These are phyloP conservation scores for Chrosomus eos DNA, from an alignment of 2,797 vertebrate species.

Conservation along the genomic window DNA sequence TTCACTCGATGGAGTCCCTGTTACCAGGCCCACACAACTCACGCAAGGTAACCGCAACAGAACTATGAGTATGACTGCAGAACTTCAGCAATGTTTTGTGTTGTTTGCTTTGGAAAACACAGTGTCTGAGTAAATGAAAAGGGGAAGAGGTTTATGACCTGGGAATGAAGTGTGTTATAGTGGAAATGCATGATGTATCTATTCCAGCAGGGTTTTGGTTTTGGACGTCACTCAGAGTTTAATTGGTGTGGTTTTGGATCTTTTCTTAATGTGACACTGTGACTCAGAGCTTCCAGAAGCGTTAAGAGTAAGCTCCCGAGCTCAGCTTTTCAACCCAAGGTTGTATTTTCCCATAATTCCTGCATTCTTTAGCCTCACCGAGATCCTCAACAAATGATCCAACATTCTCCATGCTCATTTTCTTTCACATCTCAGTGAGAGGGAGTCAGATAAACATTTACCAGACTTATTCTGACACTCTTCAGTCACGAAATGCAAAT, in stretches of 20 bases:
- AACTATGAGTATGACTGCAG: background rate
- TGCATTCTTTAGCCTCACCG: background rate
- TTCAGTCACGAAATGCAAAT: constrained; percentile 68
- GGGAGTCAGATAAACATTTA: constrained; percentile 72
- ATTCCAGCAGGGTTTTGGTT: constrained; percentile 40
- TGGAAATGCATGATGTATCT: constrained; percentile 35
- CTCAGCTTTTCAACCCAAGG: constrained; percentile 29
- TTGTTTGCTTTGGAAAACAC: constrained; percentile 8
- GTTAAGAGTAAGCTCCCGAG: constrained; percentile 31
- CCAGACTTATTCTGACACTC: constrained; percentile 66
- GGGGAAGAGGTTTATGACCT: constrained; percentile 28
- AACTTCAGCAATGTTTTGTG: background rate
- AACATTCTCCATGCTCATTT: constrained; percentile 39
- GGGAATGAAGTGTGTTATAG: constrained; percentile 1
- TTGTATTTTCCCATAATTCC: constrained; percentile 36
- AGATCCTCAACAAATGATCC: constrained; percentile 19
- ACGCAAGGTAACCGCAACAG: constrained; percentile 77
- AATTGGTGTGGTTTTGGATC: constrained; percentile 70
- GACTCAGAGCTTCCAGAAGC: constrained; percentile 77
- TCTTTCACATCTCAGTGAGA: constrained; percentile 40
- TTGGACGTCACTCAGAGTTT: constrained; percentile 57
- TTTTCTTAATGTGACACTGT: constrained; percentile 58
- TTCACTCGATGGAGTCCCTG: constrained; percentile 79
- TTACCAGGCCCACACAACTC: constrained; percentile 78
- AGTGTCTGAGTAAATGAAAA: background rate